Base-by-base conservation (phyloP, 1,140 invertebrate species). In the Dinoponera quadriceps region DNA sequence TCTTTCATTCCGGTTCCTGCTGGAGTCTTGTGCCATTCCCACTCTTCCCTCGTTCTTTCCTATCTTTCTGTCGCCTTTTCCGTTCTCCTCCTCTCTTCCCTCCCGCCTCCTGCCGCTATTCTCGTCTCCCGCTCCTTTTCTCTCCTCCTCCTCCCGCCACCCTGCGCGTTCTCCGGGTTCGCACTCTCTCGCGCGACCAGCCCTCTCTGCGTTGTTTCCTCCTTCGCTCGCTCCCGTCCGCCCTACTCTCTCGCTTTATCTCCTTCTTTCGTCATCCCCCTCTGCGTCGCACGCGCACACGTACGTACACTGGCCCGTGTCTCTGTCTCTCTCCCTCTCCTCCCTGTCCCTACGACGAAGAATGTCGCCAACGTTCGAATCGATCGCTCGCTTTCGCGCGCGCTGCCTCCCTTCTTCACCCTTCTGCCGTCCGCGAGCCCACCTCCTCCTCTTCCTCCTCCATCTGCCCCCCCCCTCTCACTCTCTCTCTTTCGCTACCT, bases 311-410 rank as follows among this genome's bases (percentile, higher is more conserved):
- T 51, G 25, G 16, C 22, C n/a, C 57, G 18, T 18, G 9, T n/a
- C 71, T 59, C 60, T 65, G 65, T 60, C 74, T 38, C 71, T 80
- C 73, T 80, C 74, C 78, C 78, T 80, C 29, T 7, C 60, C 75
- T 85, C 80, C 83, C 89, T 86, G 81, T 85, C 87, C 83, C 84
- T 82, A 88, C 89, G 87, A 87, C 90, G 88, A 92, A 93, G 92
- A 93, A 92, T 93, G 91, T 93, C 92, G 91, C 92, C 90, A 90
- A 90, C 88, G 90, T 92, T 92, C 91, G 90, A 93, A 93, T 93
- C 92, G 92, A 93, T 93, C 92, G 93, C 83, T 84, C 84, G 85
- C 87, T 88, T 88, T 85, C 81, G 85, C 83, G 77, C 66, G 75
- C 87, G 73, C 85, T 88, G 66, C 82, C 73, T 82, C 84, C 81